Conservation (phyloP, 2,113 vertebrate species). For the Globicephala melas region DNA sequence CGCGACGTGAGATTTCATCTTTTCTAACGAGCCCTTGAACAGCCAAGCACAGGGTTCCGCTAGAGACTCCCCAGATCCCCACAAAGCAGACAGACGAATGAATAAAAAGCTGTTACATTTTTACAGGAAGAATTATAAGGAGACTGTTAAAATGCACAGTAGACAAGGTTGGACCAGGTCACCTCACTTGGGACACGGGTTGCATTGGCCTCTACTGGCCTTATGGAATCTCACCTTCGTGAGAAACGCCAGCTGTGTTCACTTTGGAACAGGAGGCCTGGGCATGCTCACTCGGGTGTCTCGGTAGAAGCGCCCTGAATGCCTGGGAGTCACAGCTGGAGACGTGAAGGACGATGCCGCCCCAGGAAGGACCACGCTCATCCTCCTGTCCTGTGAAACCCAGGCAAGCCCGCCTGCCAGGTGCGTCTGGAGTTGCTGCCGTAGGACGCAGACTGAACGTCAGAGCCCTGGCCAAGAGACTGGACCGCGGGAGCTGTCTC, state of each 20-base stretch:
- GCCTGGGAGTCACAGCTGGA: neutral
- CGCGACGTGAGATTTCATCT: constrained; percentile 18
- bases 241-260: neutral
- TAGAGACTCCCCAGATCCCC: neutral
- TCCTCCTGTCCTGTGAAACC: neutral
- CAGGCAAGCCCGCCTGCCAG: neutral
- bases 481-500: neutral
- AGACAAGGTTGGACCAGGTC: neutral
- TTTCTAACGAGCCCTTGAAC: neutral
- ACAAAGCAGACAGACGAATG: neutral
- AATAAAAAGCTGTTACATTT: neutral
- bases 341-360: neutral
- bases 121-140: neutral
- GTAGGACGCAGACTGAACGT: neutral
- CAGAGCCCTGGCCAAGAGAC: neutral
- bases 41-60: neutral
- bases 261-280: neutral
- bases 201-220: neutral
- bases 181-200: neutral
- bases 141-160: neutral
- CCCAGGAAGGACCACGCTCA: neutral
- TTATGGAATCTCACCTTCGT: neutral
- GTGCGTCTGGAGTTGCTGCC: neutral
- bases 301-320: neutral
- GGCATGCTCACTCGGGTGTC: neutral